Percentiles rank a stretch among this genome's conserved stretches.
Evolutionary conservation across 2,888 invertebrate genomes (phyloP).

Genomic region (Tachina fera): DNA sequence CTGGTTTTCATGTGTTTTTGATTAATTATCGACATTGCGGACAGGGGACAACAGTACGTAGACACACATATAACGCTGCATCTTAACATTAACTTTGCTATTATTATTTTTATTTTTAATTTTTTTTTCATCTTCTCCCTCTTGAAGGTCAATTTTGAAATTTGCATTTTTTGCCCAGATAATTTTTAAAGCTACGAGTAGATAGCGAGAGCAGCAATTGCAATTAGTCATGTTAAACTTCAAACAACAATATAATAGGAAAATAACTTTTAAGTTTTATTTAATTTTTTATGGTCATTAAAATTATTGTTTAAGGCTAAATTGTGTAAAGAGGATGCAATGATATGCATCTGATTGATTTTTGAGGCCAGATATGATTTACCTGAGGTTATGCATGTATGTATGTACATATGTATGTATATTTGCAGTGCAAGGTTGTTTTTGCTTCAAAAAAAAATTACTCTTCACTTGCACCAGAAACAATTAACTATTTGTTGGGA

Average conservation of each 20-base stretch:
- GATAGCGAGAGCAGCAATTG: conserved; percentile 43
- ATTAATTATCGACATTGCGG: conserved; percentile 65
- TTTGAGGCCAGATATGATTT: conserved; percentile 60
- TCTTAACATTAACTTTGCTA: conserved; percentile 41
- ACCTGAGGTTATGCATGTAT: conserved; percentile 39
- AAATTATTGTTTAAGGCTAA: conserved; percentile 69
- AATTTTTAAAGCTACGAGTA: conserved; percentile 64
- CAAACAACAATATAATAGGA: conserved; percentile 47
- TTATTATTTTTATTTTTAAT: too few species aligned
- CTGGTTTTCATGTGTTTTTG: conserved; percentile 67
- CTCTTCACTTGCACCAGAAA: conserved; percentile 41
- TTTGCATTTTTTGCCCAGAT: conserved; percentile 31
- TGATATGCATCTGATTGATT: conserved; percentile 67
- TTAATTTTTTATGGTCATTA: conserved; percentile 46
- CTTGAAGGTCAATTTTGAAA: conserved; percentile 58
- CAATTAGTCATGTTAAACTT: conserved; percentile 61
- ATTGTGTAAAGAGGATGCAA: conserved; percentile 60
- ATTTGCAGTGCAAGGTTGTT: conserved; percentile 48
- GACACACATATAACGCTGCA: background rate
- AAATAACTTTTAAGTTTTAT: conserved; percentile 30
- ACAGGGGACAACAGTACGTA: conserved; percentile 51
- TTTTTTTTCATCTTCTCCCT: conserved; percentile 4
- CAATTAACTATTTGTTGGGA: conserved; percentile 36
- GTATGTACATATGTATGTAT: conserved; percentile 20
- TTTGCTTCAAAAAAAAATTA: background rate